These are phyloP conservation scores for Phrynosoma platyrhinos DNA, from an alignment of 2,113 vertebrate species.

Conservation along the genomic window DNA sequence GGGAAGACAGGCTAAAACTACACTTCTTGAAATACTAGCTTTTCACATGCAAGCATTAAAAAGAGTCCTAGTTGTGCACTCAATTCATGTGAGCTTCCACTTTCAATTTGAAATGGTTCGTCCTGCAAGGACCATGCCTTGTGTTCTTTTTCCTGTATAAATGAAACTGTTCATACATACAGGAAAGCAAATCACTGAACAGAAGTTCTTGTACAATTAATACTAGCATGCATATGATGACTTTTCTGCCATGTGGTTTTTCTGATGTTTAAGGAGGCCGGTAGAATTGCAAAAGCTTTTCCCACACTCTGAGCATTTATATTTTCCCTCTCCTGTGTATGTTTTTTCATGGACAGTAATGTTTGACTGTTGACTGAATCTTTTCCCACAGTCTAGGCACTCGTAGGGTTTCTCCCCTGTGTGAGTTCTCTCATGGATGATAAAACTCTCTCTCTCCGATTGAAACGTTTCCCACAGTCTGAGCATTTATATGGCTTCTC, in stretches of 20 bases:
- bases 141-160: background rate
- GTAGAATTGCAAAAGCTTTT: slow-evolving; percentile 52
- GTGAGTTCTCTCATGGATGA: background rate
- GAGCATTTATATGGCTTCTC: slow-evolving; percentile 21
- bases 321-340: slow-evolving; percentile 67
- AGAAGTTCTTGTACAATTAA: background rate
- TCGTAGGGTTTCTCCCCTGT: slow-evolving; percentile 33
- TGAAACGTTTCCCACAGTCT: slow-evolving; percentile 17
- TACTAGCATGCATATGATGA: background rate
- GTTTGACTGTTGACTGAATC: slow-evolving; percentile 72
- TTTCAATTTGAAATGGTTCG: background rate
- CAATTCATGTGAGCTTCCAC: background rate
- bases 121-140: background rate
- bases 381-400: slow-evolving; percentile 66
- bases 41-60: background rate
- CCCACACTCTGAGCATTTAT: slow-evolving; percentile 52
- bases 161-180: no score
- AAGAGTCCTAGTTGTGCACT: no score
- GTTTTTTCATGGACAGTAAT: slow-evolving; percentile 68
- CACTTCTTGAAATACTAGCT: background rate
- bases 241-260: slow-evolving; percentile 1
- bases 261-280: slow-evolving; percentile 6
- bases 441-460: slow-evolving; percentile 11
- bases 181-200: background rate
- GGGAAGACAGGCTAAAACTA: no score